phyloP scores from a whole-genome alignment of 2,797 vertebrate genomes.

The Leptodactylus fallax region DNA sequence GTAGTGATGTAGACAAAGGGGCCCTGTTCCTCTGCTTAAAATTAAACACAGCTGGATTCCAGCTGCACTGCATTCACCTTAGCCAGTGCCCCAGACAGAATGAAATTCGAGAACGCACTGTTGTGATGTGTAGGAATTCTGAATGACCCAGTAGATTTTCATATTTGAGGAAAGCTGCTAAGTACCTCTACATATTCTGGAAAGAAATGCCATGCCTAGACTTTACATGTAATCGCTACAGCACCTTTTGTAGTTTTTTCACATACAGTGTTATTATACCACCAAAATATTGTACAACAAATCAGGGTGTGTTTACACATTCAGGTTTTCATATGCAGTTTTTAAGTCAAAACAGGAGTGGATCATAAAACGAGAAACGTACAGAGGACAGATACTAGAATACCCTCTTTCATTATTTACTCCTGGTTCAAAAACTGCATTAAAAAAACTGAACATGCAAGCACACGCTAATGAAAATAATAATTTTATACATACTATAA shows the following conservation, averaged over 20 bases:
- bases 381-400: no score
- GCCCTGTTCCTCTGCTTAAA: slow-evolving; percentile 70
- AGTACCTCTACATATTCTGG: slow-evolving; percentile 26
- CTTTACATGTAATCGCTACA: slow-evolving; percentile 18
- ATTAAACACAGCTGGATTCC: slow-evolving; percentile 75
- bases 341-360: no score
- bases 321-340: no score
- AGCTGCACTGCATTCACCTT: slow-evolving; percentile 69
- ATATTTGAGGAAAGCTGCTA: slow-evolving; percentile 19
- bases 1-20: slow-evolving; percentile 71
- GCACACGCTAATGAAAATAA: no score
- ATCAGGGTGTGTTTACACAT: no score
- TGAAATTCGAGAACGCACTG: slow-evolving; percentile 62
- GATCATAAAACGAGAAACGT: no score
- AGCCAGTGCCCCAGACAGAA: slow-evolving; percentile 67
- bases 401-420: no score
- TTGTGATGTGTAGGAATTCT: slow-evolving; percentile 63
- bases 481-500: no score
- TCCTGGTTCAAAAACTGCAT: no score
- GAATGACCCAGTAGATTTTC: slow-evolving; percentile 45
- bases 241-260: background rate
- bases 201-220: slow-evolving; percentile 20
- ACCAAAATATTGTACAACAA: background rate
- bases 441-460: no score
- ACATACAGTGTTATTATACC: background rate